Conservation (phyloP, 1,140 invertebrate species). For the Sitobion miscanthi region DNA sequence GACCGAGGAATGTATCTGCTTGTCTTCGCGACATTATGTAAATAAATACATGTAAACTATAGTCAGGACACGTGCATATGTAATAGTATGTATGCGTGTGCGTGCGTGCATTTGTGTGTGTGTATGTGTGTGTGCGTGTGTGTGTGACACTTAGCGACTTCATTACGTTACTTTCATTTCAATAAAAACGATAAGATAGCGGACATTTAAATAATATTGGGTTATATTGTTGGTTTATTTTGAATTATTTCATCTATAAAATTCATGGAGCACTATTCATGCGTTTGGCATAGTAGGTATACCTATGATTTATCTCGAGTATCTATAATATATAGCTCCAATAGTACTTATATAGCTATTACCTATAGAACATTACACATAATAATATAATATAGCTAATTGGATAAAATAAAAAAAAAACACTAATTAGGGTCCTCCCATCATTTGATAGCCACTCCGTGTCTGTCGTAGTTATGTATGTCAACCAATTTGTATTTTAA, state of each 20-base stretch:
- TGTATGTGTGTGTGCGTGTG: not conserved
- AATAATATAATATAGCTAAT: not conserved
- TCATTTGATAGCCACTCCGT: not conserved
- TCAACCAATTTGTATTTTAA: too few relatives aligned
- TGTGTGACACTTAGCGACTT: slow-evolving; percentile 31
- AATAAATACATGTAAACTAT: not conserved
- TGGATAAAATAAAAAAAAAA: not conserved
- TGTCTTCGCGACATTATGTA: slow-evolving; percentile 29
- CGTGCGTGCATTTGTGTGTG: too few relatives aligned
- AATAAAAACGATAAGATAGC: not conserved
- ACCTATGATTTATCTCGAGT: not conserved
- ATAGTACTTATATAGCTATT: not conserved
- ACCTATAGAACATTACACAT: not conserved
- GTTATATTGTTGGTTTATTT: not conserved
- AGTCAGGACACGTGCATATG: not conserved
- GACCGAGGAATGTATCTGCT: slow-evolving; percentile 10
- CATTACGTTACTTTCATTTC: slow-evolving; percentile 39
- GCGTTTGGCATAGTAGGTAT: not conserved
- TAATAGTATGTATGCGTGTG: not conserved
- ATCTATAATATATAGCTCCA: too few relatives aligned
- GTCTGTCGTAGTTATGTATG: not conserved
- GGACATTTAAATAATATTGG: not conserved
- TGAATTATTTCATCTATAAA: too few relatives aligned
- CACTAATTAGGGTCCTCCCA: not conserved
- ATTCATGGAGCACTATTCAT: not conserved